Conservation (phyloP, 2,113 vertebrate genomes). For the Crotalus horridus region DNA sequence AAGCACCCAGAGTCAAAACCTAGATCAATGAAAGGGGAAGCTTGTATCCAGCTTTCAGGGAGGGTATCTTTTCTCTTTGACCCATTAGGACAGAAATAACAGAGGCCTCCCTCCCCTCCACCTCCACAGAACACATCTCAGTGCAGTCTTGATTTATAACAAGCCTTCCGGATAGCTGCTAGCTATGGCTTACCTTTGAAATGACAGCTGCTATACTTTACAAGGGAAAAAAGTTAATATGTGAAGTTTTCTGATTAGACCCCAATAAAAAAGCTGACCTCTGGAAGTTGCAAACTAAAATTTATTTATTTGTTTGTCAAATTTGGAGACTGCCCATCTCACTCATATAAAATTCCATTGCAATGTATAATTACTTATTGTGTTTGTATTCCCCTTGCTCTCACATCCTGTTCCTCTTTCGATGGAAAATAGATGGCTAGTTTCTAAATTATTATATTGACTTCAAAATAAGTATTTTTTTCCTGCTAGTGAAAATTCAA, state of each 20-base stretch:
- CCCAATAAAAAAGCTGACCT: conserved; percentile 29
- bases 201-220: not conserved
- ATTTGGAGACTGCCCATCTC: not conserved
- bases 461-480: not conserved
- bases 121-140: not conserved
- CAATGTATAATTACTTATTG: conserved; percentile 3
- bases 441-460: conserved; percentile 17
- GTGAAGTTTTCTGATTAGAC: not conserved
- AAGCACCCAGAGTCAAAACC: conserved; percentile 72
- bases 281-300: conserved; percentile 8
- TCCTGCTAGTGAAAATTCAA: not conserved
- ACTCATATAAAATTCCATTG: conserved; percentile 23
- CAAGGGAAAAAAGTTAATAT: conserved; percentile 43
- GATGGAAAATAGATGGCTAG: not conserved
- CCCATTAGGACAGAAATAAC: conserved; percentile 75
- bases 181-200: conserved; percentile 46
- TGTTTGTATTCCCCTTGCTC: not conserved
- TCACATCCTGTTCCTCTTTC: fast-evolving
- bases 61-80: conserved; percentile 77
- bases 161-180: conserved; percentile 45
- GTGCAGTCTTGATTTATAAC: conserved; percentile 49
- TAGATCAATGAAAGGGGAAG: conserved; percentile 77
- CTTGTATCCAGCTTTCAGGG: conserved; percentile 78
- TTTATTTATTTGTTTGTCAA: not conserved
- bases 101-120: not conserved